phyloP scores from a whole-genome alignment of 2,113 vertebrate species.

The Pelobates fuscus region DNA sequence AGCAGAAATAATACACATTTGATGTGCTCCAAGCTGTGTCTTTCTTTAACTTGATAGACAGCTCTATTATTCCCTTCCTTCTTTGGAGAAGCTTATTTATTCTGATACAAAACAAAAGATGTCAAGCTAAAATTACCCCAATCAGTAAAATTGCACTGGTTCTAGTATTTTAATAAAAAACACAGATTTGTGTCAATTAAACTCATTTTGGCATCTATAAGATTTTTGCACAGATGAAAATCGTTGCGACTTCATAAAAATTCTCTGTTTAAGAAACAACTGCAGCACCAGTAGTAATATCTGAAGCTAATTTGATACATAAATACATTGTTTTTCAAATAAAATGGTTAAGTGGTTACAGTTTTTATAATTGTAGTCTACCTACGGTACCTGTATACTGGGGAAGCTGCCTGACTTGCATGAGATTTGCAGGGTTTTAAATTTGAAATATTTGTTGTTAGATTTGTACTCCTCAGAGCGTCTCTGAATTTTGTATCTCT shows the following conservation, averaged over 20 bases:
- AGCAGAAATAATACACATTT: constrained; percentile 11
- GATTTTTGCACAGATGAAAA: neutral
- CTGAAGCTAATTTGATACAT: no score
- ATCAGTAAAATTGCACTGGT: neutral
- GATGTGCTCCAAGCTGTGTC: neutral
- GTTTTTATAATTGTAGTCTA: no score
- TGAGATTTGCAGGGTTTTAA: no score
- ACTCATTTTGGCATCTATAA: neutral
- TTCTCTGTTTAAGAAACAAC: no score
- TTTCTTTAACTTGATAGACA: constrained; percentile 10
- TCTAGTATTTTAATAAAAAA: neutral
- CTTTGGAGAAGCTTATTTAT: neutral
- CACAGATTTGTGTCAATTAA: neutral
- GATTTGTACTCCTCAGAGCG: no score
- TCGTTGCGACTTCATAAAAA: neutral
- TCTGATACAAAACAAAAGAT: neutral
- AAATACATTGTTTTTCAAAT: no score
- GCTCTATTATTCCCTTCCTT: neutral
- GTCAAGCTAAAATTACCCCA: constrained; percentile 6
- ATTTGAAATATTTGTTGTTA: no score
- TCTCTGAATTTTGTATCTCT: neutral
- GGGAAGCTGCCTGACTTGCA: no score
- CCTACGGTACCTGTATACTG: no score
- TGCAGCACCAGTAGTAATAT: no score
- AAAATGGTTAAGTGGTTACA: no score